These are phyloP conservation scores for Diorhabda sublineata DNA, from an alignment of 1,140 invertebrate genomes.

Conservation along the genomic window DNA sequence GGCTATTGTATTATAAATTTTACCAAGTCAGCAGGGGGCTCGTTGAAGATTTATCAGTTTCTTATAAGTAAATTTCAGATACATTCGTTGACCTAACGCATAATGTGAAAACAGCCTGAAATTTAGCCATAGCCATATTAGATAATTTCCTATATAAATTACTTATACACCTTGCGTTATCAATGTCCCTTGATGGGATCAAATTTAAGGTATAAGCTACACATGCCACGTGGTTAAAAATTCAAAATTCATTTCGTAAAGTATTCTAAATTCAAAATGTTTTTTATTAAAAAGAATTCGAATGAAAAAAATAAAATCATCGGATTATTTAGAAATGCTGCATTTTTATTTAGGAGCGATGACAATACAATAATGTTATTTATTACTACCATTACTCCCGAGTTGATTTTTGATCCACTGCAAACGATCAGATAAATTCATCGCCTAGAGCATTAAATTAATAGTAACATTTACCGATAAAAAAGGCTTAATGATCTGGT, in stretches of 20 bases:
- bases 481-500: too few species aligned
- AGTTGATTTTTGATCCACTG: too few species aligned
- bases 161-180: not conserved
- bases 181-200: not conserved
- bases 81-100: too few species aligned
- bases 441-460: too few species aligned
- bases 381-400: too few species aligned
- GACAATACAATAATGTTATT: too few species aligned
- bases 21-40: not conserved
- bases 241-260: too few species aligned
- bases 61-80: too few species aligned
- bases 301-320: not conserved
- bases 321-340: too few species aligned
- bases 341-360: too few species aligned
- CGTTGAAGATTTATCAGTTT: not conserved
- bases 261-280: not conserved
- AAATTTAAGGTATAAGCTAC: not conserved
- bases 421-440: too few species aligned
- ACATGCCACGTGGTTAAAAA: not conserved
- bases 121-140: slow-evolving; percentile 5
- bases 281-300: not conserved
- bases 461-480: too few species aligned
- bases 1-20: slow-evolving; percentile 1
- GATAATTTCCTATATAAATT: not conserved
- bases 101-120: not conserved